phyloP scores from a whole-genome alignment of 2,113 vertebrate genomes.

The Herpailurus yagouaroundi region DNA sequence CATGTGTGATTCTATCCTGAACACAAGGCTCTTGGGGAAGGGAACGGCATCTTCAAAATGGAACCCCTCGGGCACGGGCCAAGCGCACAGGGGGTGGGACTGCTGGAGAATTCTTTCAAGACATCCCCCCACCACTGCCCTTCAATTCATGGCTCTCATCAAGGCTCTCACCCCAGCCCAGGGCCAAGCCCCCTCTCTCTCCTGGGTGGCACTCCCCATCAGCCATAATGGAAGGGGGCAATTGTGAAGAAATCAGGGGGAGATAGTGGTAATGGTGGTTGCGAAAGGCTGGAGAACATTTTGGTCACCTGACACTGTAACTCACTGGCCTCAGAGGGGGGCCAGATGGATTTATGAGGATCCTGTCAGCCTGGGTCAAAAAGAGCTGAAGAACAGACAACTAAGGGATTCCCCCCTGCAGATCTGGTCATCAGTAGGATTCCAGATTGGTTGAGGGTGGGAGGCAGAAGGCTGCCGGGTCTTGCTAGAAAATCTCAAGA shows the following conservation, averaged over 20 bases:
- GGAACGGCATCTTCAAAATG: slow-evolving; percentile 30
- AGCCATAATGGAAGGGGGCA: background rate
- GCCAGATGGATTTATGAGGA: background rate
- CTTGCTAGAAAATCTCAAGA: background rate
- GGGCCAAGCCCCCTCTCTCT: background rate
- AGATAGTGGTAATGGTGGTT: background rate
- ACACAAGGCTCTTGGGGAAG: background rate
- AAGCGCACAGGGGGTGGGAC: background rate
- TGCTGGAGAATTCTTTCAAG: background rate
- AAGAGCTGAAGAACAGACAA: background rate
- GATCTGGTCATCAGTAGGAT: background rate
- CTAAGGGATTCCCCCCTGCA: background rate
- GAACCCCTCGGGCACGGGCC: background rate
- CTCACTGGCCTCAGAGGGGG: background rate
- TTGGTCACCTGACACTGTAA: background rate
- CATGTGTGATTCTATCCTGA: slow-evolving; percentile 67
- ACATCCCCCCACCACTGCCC: background rate
- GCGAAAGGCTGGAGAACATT: background rate
- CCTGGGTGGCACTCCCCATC: background rate
- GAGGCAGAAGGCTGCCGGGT: background rate
- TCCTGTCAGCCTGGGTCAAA: background rate
- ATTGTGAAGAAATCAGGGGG: background rate
- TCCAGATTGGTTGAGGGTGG: background rate
- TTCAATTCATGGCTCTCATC: background rate
- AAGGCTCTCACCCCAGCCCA: background rate